These are phyloP conservation scores for Molorchus minor DNA, from an alignment of 2,888 invertebrate species.

Conservation along the genomic window DNA sequence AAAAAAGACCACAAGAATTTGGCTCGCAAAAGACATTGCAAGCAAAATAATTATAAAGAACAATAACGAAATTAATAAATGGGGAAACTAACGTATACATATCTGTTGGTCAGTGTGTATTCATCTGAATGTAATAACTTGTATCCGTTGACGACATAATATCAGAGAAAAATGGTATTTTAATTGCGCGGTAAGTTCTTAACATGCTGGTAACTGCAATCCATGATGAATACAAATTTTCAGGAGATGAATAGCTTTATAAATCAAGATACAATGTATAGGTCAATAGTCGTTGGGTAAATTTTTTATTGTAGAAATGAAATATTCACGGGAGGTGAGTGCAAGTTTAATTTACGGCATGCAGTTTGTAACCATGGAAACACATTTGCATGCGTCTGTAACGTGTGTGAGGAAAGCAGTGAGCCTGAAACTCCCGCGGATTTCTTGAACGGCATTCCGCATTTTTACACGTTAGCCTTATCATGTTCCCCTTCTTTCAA, in stretches of 20 bases:
- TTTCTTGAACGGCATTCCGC: conserved; percentile 50
- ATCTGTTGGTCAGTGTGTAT: too few species aligned
- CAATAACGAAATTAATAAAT: too few species aligned
- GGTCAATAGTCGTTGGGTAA: conserved; percentile 47
- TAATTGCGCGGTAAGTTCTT: background rate
- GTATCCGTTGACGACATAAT: background rate
- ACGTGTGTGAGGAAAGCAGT: conserved; percentile 42
- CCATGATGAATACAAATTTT: conserved; percentile 13
- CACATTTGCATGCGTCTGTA: conserved; percentile 58
- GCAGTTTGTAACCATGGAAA: conserved; percentile 59
- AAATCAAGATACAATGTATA: conserved; percentile 21
- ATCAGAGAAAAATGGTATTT: background rate
- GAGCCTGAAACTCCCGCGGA: conserved; percentile 48
- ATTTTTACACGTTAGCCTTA: conserved; percentile 46
- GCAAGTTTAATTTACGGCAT: conserved; percentile 57
- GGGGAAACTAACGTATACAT: too few species aligned
- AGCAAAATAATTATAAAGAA: too few species aligned
- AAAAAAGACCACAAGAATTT: too few species aligned
- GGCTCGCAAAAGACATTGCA: too few species aligned
- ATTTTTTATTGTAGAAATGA: conserved; percentile 56
- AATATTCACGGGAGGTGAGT: conserved; percentile 55
- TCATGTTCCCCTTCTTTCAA: conserved; percentile 31
- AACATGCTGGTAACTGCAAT: background rate
- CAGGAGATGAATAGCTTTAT: conserved; percentile 21
- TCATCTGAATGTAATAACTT: too few species aligned